These are phyloP conservation scores for Cydia strobilella DNA, from an alignment of 1,140 invertebrate species.

Conservation along the genomic window DNA sequence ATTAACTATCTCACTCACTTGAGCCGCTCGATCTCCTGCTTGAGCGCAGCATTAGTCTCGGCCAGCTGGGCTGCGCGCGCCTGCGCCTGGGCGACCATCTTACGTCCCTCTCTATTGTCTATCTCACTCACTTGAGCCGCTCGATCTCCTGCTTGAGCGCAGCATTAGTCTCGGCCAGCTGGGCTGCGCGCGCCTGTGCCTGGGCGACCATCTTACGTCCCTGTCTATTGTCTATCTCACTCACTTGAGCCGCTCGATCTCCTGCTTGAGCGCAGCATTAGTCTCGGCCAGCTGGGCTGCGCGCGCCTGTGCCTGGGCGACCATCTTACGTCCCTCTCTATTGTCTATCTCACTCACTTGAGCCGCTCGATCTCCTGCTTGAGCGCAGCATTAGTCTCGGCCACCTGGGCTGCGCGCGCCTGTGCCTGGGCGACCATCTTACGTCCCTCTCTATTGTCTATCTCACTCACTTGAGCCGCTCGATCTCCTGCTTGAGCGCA, in stretches of 20 bases:
- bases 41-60: slow-evolving; percentile 33
- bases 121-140: slow-evolving; percentile 39
- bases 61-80: slow-evolving; percentile 35
- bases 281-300: no score
- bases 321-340: no score
- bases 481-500: slow-evolving; percentile 39
- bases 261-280: slow-evolving; percentile 35
- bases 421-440: neutral
- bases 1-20: slow-evolving; percentile 26
- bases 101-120: no score
- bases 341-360: slow-evolving; percentile 21
- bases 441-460: no score
- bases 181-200: no score
- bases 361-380: slow-evolving; percentile 44
- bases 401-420: no score
- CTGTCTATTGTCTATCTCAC: neutral
- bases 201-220: slow-evolving; percentile 34
- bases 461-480: slow-evolving; percentile 37
- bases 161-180: neutral
- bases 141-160: slow-evolving; percentile 41
- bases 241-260: slow-evolving; percentile 43
- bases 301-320: no score
- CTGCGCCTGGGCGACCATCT: slow-evolving; percentile 33
- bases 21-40: slow-evolving; percentile 43
- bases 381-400: slow-evolving; percentile 9